Conservation (phyloP, 2,797 vertebrate genomes). For the Schizopygopsis malacanthus region DNA sequence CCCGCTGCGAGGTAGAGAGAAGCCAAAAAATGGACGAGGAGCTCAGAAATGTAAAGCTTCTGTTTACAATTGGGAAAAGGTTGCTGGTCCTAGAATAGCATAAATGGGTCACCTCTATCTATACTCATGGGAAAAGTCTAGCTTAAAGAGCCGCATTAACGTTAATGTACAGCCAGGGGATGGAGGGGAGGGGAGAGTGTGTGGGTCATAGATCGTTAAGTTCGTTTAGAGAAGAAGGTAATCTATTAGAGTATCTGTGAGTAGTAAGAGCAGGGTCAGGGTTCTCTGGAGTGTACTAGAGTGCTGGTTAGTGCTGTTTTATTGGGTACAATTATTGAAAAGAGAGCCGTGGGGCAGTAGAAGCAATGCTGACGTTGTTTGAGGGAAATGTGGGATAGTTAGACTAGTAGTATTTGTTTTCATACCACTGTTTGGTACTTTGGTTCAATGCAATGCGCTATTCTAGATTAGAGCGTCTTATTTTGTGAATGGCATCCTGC, state of each 20-base stretch:
- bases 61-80: constrained; percentile 1
- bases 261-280: constrained; percentile 30
- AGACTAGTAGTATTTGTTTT: background rate
- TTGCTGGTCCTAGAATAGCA: constrained; percentile 15
- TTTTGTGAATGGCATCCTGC: background rate
- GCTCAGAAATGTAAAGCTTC: constrained; percentile 20
- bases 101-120: constrained; percentile 4
- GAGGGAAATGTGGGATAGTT: background rate
- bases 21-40: constrained; percentile 12
- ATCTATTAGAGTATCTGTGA: constrained; percentile 32
- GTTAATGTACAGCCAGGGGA: constrained; percentile 39
- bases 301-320: constrained; percentile 12
- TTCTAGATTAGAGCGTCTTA: background rate
- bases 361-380: background rate
- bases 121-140: background rate
- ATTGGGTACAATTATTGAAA: background rate
- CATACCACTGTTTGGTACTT: background rate
- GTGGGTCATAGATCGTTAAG: constrained; percentile 31
- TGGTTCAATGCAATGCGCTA: background rate
- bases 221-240: constrained; percentile 29
- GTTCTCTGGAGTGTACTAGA: constrained; percentile 25
- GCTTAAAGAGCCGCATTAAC: background rate
- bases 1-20: constrained; percentile 30
- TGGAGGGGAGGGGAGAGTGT: background rate
- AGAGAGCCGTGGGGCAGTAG: background rate